Evolutionary conservation across 30 jellyfish, hydroid and myxozoan species (phyloP), one percentile per base, ranked within the genome.

Genomic region (Hydra vulgaris): DNA sequence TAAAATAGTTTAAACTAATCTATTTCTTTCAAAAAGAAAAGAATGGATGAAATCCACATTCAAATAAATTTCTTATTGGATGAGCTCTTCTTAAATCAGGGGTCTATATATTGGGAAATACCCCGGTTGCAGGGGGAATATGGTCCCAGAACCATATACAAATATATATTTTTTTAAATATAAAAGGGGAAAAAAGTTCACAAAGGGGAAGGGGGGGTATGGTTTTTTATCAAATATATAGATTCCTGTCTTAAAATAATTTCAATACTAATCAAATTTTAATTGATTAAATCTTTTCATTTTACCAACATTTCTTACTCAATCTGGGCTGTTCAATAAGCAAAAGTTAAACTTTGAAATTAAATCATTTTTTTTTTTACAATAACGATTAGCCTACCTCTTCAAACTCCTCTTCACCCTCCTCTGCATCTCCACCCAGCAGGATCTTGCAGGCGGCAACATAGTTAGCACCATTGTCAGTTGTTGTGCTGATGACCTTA

Each of bases 391-490:
- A 40, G 61, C 61, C 61, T 40, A 40, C 61, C 61, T 40, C 61
- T 40, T 40, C 61, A 40, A 40, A 40, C 61, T 40, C 61, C 61
- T 40, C 61, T 40, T 40, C 61, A 40, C 61, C 61, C 61, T 40
- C 61, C 61, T 40, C 61, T 40, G 61, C 61, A 40, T 40, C 61
- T 40, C 61, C 61, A 40, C 61, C 61, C 61, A 40, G 61, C 61
- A 40, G 61, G 61, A 73, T 25, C 27, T 20, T n/a, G 81, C 27
- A 73, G 52, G 81, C 81, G 23, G 27, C 53, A 19, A 73, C 81
- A 73, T 22, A 73, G 55, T 73, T 73, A n/a, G 81, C 52, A 22
- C 56, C 81, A 25, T 73, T 73, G 55, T 73, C 81, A 25, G 81
- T 73, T 19, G 81, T 73, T 73, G 81, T 73, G 23, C 68, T 18